Conservation (phyloP, 1,140 invertebrate genomes). For the Ceratosolen solmsi region DNA sequence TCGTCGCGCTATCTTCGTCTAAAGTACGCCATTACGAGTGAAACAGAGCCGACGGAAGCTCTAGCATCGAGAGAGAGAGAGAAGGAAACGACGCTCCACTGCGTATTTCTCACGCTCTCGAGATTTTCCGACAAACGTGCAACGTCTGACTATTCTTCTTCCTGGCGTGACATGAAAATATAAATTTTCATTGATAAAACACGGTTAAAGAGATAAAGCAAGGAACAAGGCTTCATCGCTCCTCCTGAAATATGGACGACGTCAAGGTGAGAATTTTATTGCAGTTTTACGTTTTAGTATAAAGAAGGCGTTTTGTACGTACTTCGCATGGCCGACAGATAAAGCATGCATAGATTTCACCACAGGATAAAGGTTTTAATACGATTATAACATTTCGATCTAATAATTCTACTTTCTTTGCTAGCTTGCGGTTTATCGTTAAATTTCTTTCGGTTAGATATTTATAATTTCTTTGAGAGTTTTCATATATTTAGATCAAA, state of each 20-base stretch:
- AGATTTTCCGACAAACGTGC: neutral
- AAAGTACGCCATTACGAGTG: slow-evolving; percentile 19
- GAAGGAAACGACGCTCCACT: slow-evolving; percentile 40
- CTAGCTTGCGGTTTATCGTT: neutral
- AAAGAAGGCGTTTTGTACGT: neutral
- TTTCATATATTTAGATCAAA: too few relatives aligned
- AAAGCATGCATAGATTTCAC: neutral
- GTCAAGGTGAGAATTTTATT: slow-evolving; percentile 45
- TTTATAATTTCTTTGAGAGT: too few relatives aligned
- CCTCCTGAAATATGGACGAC: slow-evolving; percentile 48
- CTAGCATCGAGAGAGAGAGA: neutral
- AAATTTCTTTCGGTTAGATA: neutral
- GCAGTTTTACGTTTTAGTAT: neutral
- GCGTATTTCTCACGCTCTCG: neutral
- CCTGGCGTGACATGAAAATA: slow-evolving; percentile 4
- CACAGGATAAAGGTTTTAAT: neutral
- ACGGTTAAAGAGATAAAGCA: neutral
- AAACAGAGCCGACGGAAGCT: slow-evolving; percentile 21
- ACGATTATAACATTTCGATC: too few relatives aligned
- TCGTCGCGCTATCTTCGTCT: neutral
- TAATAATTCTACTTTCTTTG: neutral
- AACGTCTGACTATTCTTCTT: neutral
- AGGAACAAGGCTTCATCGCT: slow-evolving; percentile 1
- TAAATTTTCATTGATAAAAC: neutral
- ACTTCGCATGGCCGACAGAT: slow-evolving; percentile 8